Evolutionary conservation across 2,797 vertebrate species (phyloP).

Genomic region (Semaprochilodus insignis): DNA sequence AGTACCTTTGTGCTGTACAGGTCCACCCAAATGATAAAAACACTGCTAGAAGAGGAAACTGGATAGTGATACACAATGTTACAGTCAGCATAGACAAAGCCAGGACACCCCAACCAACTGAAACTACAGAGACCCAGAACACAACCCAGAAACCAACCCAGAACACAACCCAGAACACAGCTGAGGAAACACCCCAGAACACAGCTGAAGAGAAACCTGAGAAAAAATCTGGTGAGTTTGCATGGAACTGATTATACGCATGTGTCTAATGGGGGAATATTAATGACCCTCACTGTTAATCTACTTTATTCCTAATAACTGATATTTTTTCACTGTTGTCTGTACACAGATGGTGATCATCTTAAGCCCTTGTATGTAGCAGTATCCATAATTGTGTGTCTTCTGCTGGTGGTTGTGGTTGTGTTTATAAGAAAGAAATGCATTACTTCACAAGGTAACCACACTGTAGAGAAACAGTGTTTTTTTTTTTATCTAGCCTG

Average conservation of each 20-base stretch:
- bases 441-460: neutral
- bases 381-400: neutral
- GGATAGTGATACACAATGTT: constrained; percentile 37
- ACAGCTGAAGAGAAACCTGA: no score
- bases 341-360: neutral
- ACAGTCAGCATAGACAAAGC: constrained; percentile 20
- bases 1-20: constrained; percentile 47
- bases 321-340: neutral
- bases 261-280: no score
- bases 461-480: neutral
- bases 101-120: neutral
- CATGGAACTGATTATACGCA: no score
- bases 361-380: neutral
- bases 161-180: no score
- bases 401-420: neutral
- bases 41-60: neutral
- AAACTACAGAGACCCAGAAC: no score
- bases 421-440: neutral
- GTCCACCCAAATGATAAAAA: neutral
- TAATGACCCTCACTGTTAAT: no score
- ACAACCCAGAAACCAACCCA: no score
- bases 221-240: no score
- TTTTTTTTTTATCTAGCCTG: no score
- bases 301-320: neutral
- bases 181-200: no score